Conservation (phyloP, 1,140 invertebrate species). For the Rhopalosiphum maidis region DNA sequence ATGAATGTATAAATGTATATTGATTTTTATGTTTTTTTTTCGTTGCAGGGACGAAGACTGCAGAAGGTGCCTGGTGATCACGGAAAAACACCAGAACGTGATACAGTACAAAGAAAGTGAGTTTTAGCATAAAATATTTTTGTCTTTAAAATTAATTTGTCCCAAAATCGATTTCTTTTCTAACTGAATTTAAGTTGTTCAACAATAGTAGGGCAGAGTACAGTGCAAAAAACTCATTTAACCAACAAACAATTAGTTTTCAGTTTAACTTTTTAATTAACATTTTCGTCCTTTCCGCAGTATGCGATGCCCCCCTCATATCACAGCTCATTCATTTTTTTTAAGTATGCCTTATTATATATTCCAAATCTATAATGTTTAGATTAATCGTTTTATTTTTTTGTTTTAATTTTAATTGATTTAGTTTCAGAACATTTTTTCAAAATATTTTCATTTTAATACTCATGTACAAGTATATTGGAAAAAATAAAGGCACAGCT, state of each 20-base stretch:
- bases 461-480: background rate
- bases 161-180: background rate
- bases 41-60: conserved; percentile 68
- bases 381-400: background rate
- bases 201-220: background rate
- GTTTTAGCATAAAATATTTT: conserved; percentile 64
- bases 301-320: background rate
- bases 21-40: conserved; percentile 57
- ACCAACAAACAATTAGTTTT: conserved; percentile 40
- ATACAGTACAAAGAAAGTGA: conserved; percentile 97
- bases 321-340: background rate
- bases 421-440: background rate
- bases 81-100: conserved; percentile 90
- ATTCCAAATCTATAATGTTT: conserved; percentile 8
- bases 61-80: conserved; percentile 89
- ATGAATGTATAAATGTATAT: background rate
- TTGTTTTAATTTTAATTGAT: background rate
- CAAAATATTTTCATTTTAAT: background rate
- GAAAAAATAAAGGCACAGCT: background rate
- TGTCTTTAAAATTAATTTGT: conserved; percentile 42
- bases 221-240: background rate
- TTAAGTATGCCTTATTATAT: background rate
- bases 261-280: conserved; percentile 55
- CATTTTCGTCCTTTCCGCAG: background rate
- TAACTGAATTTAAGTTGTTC: background rate